A percentile compares a stretch with the other conserved stretches of the same genome.
Conservation (phyloP, 1,140 invertebrate genomes). For the Nephila pilipes region DNA sequence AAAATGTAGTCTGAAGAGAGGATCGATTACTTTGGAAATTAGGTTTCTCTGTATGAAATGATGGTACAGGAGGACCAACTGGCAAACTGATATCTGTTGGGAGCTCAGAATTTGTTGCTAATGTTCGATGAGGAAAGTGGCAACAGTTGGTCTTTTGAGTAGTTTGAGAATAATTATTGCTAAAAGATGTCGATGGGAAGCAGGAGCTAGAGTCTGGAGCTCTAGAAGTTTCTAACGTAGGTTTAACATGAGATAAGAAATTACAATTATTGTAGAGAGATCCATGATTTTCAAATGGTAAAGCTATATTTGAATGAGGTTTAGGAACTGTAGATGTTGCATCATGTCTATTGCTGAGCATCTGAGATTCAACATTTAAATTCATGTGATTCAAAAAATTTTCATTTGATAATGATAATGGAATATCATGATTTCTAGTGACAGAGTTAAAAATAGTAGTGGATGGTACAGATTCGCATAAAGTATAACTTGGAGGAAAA, state of each 20-base stretch:
- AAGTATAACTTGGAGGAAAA: conserved; percentile 58
- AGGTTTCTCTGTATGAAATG: conserved; percentile 65
- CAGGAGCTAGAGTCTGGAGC: conserved; percentile 43
- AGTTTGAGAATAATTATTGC: conserved; percentile 64
- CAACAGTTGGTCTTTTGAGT: conserved; percentile 63
- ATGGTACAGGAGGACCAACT: conserved; percentile 36
- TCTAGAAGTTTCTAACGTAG: conserved; percentile 62
- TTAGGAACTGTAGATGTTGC: conserved; percentile 66
- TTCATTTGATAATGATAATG: conserved; percentile 65
- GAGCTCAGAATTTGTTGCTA: conserved; percentile 30
- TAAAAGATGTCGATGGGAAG: conserved; percentile 58
- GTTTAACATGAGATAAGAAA: conserved; percentile 65
- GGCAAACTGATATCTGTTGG: conserved; percentile 53
- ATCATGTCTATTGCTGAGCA: conserved; percentile 67
- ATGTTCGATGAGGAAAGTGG: conserved; percentile 55
- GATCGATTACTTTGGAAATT: conserved; percentile 49
- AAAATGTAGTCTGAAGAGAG: conserved; percentile 41
- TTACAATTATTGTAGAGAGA: conserved; percentile 71
- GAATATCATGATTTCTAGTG: conserved; percentile 45
- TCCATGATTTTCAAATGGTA: conserved; percentile 72
- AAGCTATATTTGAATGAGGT: conserved; percentile 61
- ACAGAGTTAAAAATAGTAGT: conserved; percentile 70
- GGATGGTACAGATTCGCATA: conserved; percentile 65
- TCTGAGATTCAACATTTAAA: conserved; percentile 66
- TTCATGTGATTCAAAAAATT: conserved; percentile 73